Base-by-base conservation (phyloP, 2,888 invertebrate genomes). In the Girardia tigrina region DNA sequence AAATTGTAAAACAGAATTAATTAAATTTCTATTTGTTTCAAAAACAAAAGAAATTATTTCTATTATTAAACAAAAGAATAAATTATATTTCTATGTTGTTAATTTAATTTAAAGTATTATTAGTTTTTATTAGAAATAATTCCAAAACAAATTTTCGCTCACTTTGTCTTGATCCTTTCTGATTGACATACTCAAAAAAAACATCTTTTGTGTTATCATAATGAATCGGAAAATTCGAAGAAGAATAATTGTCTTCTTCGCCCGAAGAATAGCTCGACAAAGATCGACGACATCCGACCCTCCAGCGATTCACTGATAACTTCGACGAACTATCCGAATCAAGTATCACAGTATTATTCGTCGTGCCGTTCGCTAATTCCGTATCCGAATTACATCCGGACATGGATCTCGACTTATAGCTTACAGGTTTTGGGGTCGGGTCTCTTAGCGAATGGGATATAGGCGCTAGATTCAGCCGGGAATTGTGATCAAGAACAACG, bases 201-300 rank as follows among this genome's bases (percentile, higher is more conserved):
- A 56, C 56, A 56, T 56, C 56, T 23, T 56, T 56, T n/a, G 56
- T 56, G n/a, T 56, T 56, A n/a, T 56, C 56, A 56, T 56, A 56
- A 56, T 56, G 56, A 8, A 56, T n/a, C n/a, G 56, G 56, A 56
- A 56, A 56, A 56, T 56, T 56, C n/a, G 56, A 56, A 6, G 56
- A 56, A 12, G 56, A 56, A 56, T 20, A 56, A 56, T 56, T 56
- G 23, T 56, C 56, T 56, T 56, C 56, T 56, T 56, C 56, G n/a
- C 56, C 56, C 8, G 56, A 56, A n/a, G 56, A 56, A 56, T 56
- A 56, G 23, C 56, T 56, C n/a, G 56, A 56, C n/a, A 56, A 56
- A 4, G 56, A 56, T n/a, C 56, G n/a, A 16, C 56, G 56, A n/a
- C 56, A 56, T 8, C 56, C 56, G n/a, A 56, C 56, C 4, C 56